Evolutionary conservation across 2,113 vertebrate genomes (phyloP), one percentile per base, ranked within the genome.

Genomic region (Rhea americana): DNA sequence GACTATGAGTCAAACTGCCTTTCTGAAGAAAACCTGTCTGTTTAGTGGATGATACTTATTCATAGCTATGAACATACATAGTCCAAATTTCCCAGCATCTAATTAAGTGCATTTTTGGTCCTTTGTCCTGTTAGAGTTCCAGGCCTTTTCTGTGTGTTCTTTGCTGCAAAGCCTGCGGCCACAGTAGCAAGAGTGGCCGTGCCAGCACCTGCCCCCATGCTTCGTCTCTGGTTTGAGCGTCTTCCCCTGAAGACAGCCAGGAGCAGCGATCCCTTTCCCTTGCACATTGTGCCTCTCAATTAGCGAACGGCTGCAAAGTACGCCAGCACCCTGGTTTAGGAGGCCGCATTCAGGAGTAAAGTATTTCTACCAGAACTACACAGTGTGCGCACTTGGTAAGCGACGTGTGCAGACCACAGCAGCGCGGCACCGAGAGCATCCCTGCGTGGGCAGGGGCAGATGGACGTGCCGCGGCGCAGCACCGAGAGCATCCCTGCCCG

Each of bases 141-240:
- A 1, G 0, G 3, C 15, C 20, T 80, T 85, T 48, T 75, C 26
- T 68, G 0, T 5, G 28, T 35, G 53, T 2, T 7, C 37, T 47
- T 59, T 51, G 11, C 62, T 32, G 62, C 10, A 0, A 84, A 58
- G 5, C 8, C 67, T 19, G 66, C 43, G 50, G 28, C 73, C 30
- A 56, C 5, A 28, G 28, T 30, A 30, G 30, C 30, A 30, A 26
- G 2, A 1, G 4, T 22, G 53, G 37, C 78, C 63, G 18, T 55
- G 55, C n/a, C 55, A 30, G 19, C 2, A 2, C n/a, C 55, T 47
- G 67, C 43, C 43, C 22, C 11, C 9, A 32, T 16, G 3, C 11
- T 43, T 21, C 22, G 13, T 19, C n/a, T 20, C 32, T 7, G 45
- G 26, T 53, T n/a, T 45, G 26, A 48, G 28, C 58, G 22, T 37